Conservation (phyloP, 1,140 invertebrate species). For the Camponotus floridanus region DNA sequence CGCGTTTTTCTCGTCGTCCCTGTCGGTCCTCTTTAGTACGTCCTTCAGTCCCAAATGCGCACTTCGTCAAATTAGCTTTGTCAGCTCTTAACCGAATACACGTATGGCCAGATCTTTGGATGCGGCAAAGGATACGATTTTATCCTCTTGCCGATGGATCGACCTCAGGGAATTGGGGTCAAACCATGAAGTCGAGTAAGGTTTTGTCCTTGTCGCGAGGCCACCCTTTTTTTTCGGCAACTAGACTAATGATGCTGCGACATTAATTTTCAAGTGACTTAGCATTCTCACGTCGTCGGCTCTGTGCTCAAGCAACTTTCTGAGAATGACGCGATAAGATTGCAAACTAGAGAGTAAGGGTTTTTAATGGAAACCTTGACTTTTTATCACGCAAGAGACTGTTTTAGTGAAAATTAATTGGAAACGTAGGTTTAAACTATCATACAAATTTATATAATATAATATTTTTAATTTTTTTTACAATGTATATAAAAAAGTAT, state of each 20-base stretch:
- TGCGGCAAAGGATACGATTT: slow-evolving; percentile 28
- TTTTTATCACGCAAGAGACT: not conserved
- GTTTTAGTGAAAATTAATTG: not conserved
- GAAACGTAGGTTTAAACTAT: too few species aligned
- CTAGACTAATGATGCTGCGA: slow-evolving; percentile 32
- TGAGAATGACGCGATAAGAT: not conserved
- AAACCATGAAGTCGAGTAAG: not conserved
- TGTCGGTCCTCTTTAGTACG: slow-evolving; percentile 24
- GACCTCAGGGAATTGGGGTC: slow-evolving; percentile 40
- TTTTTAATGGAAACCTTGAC: not conserved
- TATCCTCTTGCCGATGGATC: not conserved
- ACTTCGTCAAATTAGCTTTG: slow-evolving; percentile 68
- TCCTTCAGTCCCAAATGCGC: slow-evolving; percentile 47
- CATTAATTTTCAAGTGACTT: slow-evolving; percentile 51
- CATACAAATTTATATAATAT: not conserved
- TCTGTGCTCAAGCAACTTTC: not conserved
- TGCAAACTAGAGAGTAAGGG: not conserved
- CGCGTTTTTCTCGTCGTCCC: not conserved
- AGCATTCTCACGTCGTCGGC: slow-evolving; percentile 1
- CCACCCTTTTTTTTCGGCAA: slow-evolving; percentile 40
- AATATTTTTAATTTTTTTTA: not conserved
- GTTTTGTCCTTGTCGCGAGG: slow-evolving; percentile 42
- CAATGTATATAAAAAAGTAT: not conserved
- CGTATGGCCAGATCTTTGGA: not conserved
- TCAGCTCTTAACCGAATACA: slow-evolving; percentile 62